Conservation (phyloP, 2,888 invertebrate species). For the Diplazon laetatorius region DNA sequence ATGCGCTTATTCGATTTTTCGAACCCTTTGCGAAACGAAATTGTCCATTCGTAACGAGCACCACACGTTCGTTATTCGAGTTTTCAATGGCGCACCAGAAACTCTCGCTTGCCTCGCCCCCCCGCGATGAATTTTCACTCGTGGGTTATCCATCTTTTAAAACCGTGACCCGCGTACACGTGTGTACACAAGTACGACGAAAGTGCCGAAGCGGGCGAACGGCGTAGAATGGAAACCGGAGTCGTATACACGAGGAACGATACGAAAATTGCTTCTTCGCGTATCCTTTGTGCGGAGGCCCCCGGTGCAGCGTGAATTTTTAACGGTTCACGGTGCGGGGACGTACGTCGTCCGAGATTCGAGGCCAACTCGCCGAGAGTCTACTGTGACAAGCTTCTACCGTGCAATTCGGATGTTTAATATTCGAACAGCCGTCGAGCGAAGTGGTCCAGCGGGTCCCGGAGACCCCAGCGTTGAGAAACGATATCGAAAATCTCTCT, state of each 20-base stretch:
- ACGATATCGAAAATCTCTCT: conserved; percentile 1
- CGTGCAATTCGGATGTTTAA: conserved; percentile 37
- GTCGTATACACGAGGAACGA: conserved; percentile 20
- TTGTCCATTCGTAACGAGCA: no score
- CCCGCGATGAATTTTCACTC: conserved; percentile 28
- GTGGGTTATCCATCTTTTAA: conserved; percentile 49
- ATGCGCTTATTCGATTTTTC: no score
- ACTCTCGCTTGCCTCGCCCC: conserved; percentile 17
- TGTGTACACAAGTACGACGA: conserved; percentile 17
- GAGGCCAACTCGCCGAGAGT: background rate
- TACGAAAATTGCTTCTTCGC: conserved; percentile 23
- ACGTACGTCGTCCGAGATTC: conserved; percentile 48
- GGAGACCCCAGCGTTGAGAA: background rate
- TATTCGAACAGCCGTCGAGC: conserved; percentile 28
- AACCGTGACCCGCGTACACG: conserved; percentile 16
- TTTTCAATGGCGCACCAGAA: no score
- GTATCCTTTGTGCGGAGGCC: conserved; percentile 34
- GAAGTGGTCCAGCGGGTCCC: background rate
- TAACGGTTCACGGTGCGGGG: conserved; percentile 27
- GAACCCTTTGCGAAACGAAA: no score
- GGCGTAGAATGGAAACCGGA: conserved; percentile 3
- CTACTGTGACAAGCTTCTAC: conserved; percentile 11
- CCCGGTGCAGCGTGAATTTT: conserved; percentile 45
- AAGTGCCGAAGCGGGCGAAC: conserved; percentile 34
- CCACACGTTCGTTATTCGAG: no score